phyloP scores from a whole-genome alignment of 2,797 vertebrate species.

The Pelodytes ibericus region DNA sequence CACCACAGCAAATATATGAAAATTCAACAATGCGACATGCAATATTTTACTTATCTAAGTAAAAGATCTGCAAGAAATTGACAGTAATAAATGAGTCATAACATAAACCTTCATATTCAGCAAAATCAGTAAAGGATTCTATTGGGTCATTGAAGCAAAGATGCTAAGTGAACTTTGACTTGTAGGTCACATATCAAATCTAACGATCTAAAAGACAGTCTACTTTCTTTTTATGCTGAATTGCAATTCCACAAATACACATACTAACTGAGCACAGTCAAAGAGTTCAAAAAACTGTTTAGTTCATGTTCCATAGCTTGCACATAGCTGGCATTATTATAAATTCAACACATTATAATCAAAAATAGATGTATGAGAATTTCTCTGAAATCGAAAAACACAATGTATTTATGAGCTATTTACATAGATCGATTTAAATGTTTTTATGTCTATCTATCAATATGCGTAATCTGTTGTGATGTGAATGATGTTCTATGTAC shows the following conservation, averaged over 20 bases:
- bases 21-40: neutral
- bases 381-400: neutral
- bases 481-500: too few species aligned
- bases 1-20: neutral
- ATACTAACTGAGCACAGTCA: conserved; percentile 35
- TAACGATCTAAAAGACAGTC: conserved; percentile 68
- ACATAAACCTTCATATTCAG: conserved; percentile 61
- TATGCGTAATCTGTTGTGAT: too few species aligned
- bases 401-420: neutral
- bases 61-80: conserved; percentile 25
- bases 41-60: neutral
- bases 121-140: conserved; percentile 52
- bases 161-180: conserved; percentile 65
- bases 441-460: too few species aligned
- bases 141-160: conserved; percentile 61
- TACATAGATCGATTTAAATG: neutral
- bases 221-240: conserved; percentile 70
- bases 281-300: conserved; percentile 36
- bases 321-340: conserved; percentile 60
- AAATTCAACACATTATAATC: conserved; percentile 50
- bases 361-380: conserved; percentile 24
- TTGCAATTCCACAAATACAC: conserved; percentile 60
- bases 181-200: conserved; percentile 68
- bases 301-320: conserved; percentile 64
- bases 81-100: conserved; percentile 52